Evolutionary conservation across 2,888 invertebrate genomes (phyloP).

Genomic region (Caenorhabditis sinica): DNA sequence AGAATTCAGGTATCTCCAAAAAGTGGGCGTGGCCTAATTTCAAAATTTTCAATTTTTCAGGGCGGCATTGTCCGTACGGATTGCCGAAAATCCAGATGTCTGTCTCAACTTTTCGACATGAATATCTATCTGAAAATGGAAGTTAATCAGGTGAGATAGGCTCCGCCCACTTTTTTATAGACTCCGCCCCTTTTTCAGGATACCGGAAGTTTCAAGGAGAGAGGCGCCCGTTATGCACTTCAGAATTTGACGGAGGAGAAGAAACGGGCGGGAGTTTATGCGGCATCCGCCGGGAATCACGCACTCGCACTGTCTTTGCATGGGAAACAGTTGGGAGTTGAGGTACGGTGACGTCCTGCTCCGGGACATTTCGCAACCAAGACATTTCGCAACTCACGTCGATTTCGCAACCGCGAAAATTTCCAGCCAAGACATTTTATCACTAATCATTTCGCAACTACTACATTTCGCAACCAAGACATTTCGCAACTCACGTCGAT

Average conservation of each 20-base stretch:
- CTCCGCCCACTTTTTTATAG: not conserved
- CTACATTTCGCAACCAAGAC: too few relatives aligned
- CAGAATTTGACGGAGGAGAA: constrained; percentile 88
- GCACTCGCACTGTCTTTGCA: constrained; percentile 91
- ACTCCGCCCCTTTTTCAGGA: constrained; percentile 83
- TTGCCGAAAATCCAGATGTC: constrained; percentile 92
- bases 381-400: too few relatives aligned
- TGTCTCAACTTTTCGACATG: constrained; percentile 88
- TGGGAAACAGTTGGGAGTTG: constrained; percentile 88
- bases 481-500: too few relatives aligned
- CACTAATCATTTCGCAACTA: too few relatives aligned
- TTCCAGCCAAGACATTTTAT: too few relatives aligned
- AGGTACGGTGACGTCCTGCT: constrained; percentile 85
- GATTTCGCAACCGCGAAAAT: too few relatives aligned
- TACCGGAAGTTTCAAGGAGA: constrained; percentile 96
- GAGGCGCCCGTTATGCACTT: constrained; percentile 93
- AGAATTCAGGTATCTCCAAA: constrained; percentile 86
- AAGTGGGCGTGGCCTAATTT: constrained; percentile 6
- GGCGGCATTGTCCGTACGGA: constrained; percentile 91
- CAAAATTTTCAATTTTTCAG: constrained; percentile 84
- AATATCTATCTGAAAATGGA: constrained; percentile 95
- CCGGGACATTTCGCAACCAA: too few relatives aligned
- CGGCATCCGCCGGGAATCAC: constrained; percentile 96
- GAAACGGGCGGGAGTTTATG: constrained; percentile 89
- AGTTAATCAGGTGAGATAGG: constrained; percentile 88